These are phyloP conservation scores for Euzophera pinguis DNA, from an alignment of 2,888 invertebrate genomes.

Conservation along the genomic window DNA sequence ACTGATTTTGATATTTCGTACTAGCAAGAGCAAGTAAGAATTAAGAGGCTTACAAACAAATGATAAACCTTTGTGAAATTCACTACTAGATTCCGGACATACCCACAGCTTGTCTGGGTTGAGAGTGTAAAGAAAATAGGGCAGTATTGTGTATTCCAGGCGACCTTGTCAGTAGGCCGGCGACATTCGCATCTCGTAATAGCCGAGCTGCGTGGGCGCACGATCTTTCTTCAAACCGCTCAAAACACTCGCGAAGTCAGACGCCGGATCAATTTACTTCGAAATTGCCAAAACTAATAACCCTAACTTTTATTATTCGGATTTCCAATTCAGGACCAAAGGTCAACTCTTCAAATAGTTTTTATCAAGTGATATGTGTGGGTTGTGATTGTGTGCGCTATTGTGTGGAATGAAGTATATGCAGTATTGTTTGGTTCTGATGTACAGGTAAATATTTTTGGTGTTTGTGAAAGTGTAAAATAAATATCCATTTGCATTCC, in stretches of 20 bases:
- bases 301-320: too few relatives aligned
- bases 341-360: too few relatives aligned
- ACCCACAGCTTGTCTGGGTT: too few relatives aligned
- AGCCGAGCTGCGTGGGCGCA: slow-evolving; percentile 68
- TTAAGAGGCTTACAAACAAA: too few relatives aligned
- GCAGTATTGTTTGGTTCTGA: slow-evolving; percentile 60
- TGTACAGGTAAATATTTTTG: slow-evolving; percentile 52
- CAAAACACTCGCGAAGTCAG: slow-evolving; percentile 55
- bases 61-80: too few relatives aligned
- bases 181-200: slow-evolving; percentile 67
- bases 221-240: slow-evolving; percentile 62
- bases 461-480: background rate
- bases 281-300: background rate
- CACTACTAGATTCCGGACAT: too few relatives aligned
- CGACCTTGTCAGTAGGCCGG: slow-evolving; percentile 69
- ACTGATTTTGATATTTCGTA: too few relatives aligned
- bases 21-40: too few relatives aligned
- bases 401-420: slow-evolving; percentile 53
- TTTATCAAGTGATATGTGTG: slow-evolving; percentile 2
- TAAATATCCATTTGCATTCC: background rate
- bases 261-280: slow-evolving; percentile 63
- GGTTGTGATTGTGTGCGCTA: slow-evolving; percentile 11
- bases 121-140: slow-evolving; percentile 15
- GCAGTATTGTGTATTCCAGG: slow-evolving; percentile 46
- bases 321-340: too few relatives aligned